Evolutionary conservation across 30 jellyfish, hydroid and myxozoan species (phyloP), one percentile per base, ranked within the genome.

Genomic region (Hydractinia symbiolongicarpus): DNA sequence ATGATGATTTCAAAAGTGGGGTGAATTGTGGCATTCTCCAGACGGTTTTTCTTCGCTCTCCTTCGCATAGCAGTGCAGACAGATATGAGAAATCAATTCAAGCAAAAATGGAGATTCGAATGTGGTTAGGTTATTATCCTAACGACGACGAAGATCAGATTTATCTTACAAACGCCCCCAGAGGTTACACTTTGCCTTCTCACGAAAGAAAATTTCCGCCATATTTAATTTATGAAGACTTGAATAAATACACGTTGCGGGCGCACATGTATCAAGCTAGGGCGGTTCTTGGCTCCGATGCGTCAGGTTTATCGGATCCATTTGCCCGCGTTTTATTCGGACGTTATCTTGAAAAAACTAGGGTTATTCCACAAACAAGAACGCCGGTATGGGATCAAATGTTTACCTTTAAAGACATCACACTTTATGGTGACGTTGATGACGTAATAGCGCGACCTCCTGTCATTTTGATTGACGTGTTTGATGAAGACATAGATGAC

Each of bases 261-360:
- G 96, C 96, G 8, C 91, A 89, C 58, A 78, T 89, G 71, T 89
- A 70, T 68, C 95, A 89, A 84, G 96, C 90, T 20, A 67, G 96
- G 55, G 85, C 95, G 11, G 73, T 89, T 9, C 82, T 89, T 67
- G 96, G 86, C 15, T 67, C 95, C 52, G 96, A 89, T 61, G 92
- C 81, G 17, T 56, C 90, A 15, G 96, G 96, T 5, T 73, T 89
- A 5, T 55, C 88, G 67, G 96, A 89, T 80, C 92, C 96, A 50
- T 84, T 89, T 73, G 96, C 91, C 4, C 83, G 95, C 0, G 90
- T 89, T 50, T 72, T 89, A 49, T 89, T 82, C 66, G 74, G 87
- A 66, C 64, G 75, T 73, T 71, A 83, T 61, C 71, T 83, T 64
- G 74, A 81, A 81, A 91, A 84, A 53, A 84, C 96, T 4, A 69